Base-by-base conservation (phyloP, 2,888 invertebrate species). In the Nebria salina region DNA sequence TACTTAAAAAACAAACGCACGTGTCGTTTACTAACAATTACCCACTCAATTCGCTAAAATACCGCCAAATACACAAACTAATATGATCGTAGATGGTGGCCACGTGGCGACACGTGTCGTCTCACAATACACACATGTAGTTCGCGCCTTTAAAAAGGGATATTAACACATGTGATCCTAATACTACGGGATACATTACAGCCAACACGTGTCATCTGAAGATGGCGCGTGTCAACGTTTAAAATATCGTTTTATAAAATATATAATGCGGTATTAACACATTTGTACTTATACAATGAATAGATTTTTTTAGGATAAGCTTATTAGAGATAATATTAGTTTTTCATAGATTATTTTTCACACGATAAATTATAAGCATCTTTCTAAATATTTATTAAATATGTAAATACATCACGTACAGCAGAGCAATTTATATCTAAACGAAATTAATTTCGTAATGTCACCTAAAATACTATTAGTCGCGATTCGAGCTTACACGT, bases 1-100 rank as follows among this genome's bases (percentile, higher is more conserved):
- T 20, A 42, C 43, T 73, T 73, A 11, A 41, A 41, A 41, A 34
- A 73, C 15, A 73, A n/a, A 13, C 42, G 20, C 73, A 73, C 73
- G 73, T 73, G 73, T 73, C 73, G 34, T 43, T n/a, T 5, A 73
- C 43, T 15, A 73, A 73, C 73, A 73, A 73, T 73, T 73, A 75
- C 8, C 70, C 54, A 20, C 25, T 64, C 42, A 75, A 42, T 42
- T 20, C 41, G 13, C 73, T 73, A 73, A 73, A 73, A 64, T 54
- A 54, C 43, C 26, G n/a, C 75, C 25, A 34, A 70, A 70, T 34
- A 70, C 70, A 70, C 34, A 70, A 70, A 70, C 20, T 34, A 25
- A 70, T 26, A 54, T 75, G 75, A 20, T 54, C 20, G n/a, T 54
- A 75, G 43, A 26, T 75, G 54, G 15, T 25, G 11, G 54, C 43